Base-by-base conservation (phyloP, 2,888 invertebrate genomes). In the Melieria omissa region DNA sequence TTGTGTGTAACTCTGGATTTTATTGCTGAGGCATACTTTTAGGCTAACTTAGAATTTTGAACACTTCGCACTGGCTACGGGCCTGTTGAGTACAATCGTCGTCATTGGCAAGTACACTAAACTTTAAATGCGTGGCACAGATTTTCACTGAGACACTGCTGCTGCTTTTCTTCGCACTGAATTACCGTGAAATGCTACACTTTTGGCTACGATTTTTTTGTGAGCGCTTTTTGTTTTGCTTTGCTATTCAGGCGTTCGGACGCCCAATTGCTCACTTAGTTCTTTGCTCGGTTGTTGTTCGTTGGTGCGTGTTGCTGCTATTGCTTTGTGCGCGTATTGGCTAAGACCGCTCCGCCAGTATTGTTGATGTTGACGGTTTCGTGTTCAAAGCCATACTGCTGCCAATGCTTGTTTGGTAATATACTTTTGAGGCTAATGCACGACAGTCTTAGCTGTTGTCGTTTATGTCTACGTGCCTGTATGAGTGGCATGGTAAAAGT, bases 341-440 rank as follows among this genome's bases (percentile, higher is more conserved):
- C 46, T 41, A 52, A 44, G 49, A 61, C 55, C 45, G 52, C 54
- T 45, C 47, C 57, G 58, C 58, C 49, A 62, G 44, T 73, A 55
- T 70, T 70, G 61, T 67, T 29, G 74, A 73, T 78, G 78, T 78
- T 75, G 78, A 80, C 79, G 74, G 78, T 80, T 79, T 77, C 80
- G 78, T 78, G 80, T 78, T 77, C 79, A 76, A 78, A 79, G 80
- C 80, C 78, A 80, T 77, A 80, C 80, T 80, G 78, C 74, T 77
- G 76, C 70, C 74, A 77, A 73, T 64, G 49, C 45, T 68, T 69
- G 29, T 62, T 46, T 72, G 70, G 57, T 70, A 75, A 72, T 57
- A 70, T 70, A 44, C 71, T 73, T 72, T 69, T 70, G 67, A 72
- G 73, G 73, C 76, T 68, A 74, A 71, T 73, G 73, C 68, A 71